A percentile compares a stretch with the other conserved stretches of the same genome.
Evolutionary conservation across 2,797 vertebrate genomes (phyloP).

Genomic region (Sebastolobus alascanus): DNA sequence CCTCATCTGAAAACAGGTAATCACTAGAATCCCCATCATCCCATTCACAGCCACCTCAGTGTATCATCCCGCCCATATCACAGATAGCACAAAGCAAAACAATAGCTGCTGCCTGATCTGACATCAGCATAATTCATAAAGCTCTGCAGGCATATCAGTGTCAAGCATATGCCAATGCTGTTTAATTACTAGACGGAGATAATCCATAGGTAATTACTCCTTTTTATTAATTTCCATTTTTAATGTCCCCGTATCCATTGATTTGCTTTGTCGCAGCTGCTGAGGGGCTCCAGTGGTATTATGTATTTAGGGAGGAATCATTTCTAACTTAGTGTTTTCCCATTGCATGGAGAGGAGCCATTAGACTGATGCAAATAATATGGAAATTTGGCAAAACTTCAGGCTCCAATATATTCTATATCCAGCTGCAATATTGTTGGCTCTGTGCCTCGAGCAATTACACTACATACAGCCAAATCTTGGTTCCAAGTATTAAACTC

Average conservation of each 20-base stretch:
- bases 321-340: slow-evolving; percentile 47
- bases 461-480: slow-evolving; percentile 9
- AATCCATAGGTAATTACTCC: slow-evolving; percentile 78
- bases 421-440: slow-evolving; percentile 51
- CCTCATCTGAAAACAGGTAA: slow-evolving; percentile 23
- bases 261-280: slow-evolving; percentile 61
- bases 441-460: slow-evolving; percentile 46
- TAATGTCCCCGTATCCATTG: slow-evolving; percentile 60
- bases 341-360: slow-evolving; percentile 32
- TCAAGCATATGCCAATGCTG: slow-evolving; percentile 68
- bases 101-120: slow-evolving; percentile 60
- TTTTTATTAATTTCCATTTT: slow-evolving; percentile 77
- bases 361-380: slow-evolving; percentile 66
- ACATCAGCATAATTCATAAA: slow-evolving; percentile 70
- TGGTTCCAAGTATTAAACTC: slow-evolving; percentile 42
- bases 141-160: slow-evolving; percentile 65
- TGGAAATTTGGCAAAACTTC: slow-evolving; percentile 55
- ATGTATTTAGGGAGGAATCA: slow-evolving; percentile 41
- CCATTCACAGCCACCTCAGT: slow-evolving; percentile 1
- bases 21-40: slow-evolving; percentile 11
- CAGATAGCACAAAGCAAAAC: slow-evolving; percentile 53
- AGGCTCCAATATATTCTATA: slow-evolving; percentile 46
- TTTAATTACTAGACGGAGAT: slow-evolving; percentile 75
- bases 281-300: slow-evolving; percentile 29
- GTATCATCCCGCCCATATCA: slow-evolving; percentile 40